Base-by-base conservation (phyloP, 2,797 vertebrate species). In the Eremophila alpestris region DNA sequence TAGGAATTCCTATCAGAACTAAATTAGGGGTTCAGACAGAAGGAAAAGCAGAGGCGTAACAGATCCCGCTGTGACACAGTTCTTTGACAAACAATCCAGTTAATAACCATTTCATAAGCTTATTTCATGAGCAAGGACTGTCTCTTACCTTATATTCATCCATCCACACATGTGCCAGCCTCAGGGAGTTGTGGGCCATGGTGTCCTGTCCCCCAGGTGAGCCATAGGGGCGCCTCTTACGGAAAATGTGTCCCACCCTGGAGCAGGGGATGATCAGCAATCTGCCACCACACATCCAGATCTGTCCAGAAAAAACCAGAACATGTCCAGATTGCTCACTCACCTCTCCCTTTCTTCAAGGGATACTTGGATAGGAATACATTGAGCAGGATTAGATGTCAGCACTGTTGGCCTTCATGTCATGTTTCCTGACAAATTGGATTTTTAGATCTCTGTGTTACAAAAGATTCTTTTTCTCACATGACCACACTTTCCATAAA, bases 221-320 rank as follows among this genome's bases (percentile, higher is more conserved):
- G 12, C 99, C 99, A 10, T 99, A 99, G 0, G 99, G 99, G 3
- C 99, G 98, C 32, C 99, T 97, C 93, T 99, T 99, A 36, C 99
- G 98, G 97, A 99, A 99, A 89, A 99, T 99, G 93, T 99, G 99
- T 13, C 99, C 99, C 2, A 99, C 99, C 64, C 99, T 98, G 82
- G 99, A 99, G 97, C 99, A 99, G 9, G 99, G 99, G 83, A 99
- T 98, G 97, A 99, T 99, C 80, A 99, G 95, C 65, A 99, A 98
- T 94, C 98, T 98, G 3, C 99, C 99, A 0, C 99, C 99, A 78
- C 99, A 99, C 99, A 99, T 99, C 99, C 99, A 99, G 92, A 99
- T 99, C 99, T 99, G 97, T 13, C 38, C 87, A 43, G 5, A 52
- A 26, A 70, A 55, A 86, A 83, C 13, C 7, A 94, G 18, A 95